Conservation (phyloP, 2,113 vertebrate species). For the Perca fluviatilis region DNA sequence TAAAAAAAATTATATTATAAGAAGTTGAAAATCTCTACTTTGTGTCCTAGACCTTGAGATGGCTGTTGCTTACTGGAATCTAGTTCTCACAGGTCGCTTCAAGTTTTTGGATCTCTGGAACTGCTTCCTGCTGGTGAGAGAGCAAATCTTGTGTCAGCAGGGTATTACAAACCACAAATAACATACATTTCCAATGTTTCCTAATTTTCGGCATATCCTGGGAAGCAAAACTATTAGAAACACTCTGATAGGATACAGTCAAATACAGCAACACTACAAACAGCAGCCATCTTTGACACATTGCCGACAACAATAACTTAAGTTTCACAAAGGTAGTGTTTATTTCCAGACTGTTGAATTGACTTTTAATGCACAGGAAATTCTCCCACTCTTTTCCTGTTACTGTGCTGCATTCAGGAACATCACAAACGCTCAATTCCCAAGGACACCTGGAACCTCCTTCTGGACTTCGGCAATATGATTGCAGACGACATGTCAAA, state of each 20-base stretch:
- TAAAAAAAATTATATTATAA: background rate
- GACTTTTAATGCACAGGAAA: background rate
- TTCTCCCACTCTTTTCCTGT: background rate
- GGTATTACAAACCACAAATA: background rate
- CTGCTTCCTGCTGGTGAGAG: slow-evolving; percentile 94
- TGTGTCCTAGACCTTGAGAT: slow-evolving; percentile 91
- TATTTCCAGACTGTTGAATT: background rate
- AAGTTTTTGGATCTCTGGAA: slow-evolving; percentile 99
- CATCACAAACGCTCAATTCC: slow-evolving; percentile 97
- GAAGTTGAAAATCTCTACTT: background rate
- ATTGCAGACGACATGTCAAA: slow-evolving; percentile 98
- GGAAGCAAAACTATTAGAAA: background rate
- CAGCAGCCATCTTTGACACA: background rate
- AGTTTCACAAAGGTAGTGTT: background rate
- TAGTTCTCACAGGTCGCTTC: slow-evolving; percentile 94
- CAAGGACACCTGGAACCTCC: slow-evolving; percentile 97
- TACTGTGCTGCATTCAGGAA: slow-evolving; percentile 82
- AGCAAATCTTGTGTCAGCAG: background rate
- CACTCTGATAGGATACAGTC: background rate
- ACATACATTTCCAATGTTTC: background rate
- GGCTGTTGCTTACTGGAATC: slow-evolving; percentile 97
- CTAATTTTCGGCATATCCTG: background rate
- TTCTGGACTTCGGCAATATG: slow-evolving; percentile 97
- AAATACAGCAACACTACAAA: background rate
- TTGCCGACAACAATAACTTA: background rate